These are phyloP conservation scores for Phalacrocorax aristotelis DNA, from an alignment of 2,113 vertebrate species.

Conservation along the genomic window DNA sequence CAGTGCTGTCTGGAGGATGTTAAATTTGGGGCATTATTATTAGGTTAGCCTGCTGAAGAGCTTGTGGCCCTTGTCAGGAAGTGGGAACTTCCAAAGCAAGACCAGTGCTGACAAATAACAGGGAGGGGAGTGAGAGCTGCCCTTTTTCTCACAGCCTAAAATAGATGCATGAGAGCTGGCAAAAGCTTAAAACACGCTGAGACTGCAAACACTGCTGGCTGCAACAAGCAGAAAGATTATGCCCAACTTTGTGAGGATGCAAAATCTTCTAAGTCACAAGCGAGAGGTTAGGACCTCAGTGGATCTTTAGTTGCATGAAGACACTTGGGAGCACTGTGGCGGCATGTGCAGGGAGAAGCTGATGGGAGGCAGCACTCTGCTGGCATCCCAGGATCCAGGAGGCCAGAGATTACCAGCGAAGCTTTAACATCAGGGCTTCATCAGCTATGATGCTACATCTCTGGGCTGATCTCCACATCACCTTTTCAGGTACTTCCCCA, in stretches of 20 bases:
- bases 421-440: neutral
- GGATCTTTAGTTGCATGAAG: neutral
- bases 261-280: neutral
- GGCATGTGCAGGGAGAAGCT: neutral
- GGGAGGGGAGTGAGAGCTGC: neutral
- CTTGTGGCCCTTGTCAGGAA: neutral
- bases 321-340: rapidly evolving
- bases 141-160: neutral
- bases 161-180: neutral
- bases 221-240: neutral
- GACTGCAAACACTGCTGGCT: neutral
- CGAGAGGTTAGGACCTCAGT: neutral
- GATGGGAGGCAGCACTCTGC: rapidly evolving
- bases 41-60: neutral
- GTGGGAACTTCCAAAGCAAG: neutral
- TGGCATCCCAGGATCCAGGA: neutral
- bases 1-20: neutral
- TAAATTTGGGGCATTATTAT: neutral
- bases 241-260: neutral
- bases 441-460: rapidly evolving
- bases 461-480: neutral
- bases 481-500: neutral
- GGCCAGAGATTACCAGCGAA: neutral
- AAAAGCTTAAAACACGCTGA: neutral
- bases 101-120: neutral